phyloP scores from a whole-genome alignment of 2,888 invertebrate genomes.

The Gnatocerus cornutus region DNA sequence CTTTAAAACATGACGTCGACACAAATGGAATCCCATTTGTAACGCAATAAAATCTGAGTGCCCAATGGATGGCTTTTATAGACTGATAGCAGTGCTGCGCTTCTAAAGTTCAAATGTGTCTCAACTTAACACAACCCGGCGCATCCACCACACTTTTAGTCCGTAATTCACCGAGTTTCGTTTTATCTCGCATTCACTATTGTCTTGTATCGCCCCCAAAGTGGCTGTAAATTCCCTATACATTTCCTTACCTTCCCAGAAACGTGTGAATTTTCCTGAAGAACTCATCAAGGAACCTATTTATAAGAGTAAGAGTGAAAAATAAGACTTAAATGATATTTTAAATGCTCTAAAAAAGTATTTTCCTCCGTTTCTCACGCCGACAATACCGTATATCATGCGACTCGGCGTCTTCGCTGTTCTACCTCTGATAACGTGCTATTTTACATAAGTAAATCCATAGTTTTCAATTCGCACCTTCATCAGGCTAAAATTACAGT shows the following conservation, averaged over 20 bases:
- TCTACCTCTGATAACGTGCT: constrained; percentile 12
- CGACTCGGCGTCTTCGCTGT: background rate
- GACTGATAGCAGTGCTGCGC: background rate
- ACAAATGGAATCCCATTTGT: background rate
- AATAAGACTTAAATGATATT: constrained; percentile 34
- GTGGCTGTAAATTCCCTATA: constrained; percentile 18
- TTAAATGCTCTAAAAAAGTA: constrained; percentile 29
- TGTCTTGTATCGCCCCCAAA: constrained; percentile 13
- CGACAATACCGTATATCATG: constrained; percentile 21
- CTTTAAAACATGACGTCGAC: too few relatives aligned
- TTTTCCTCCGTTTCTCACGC: constrained; percentile 8
- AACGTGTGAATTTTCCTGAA: constrained; percentile 25
- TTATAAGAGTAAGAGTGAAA: constrained; percentile 34
- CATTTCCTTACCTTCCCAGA: constrained; percentile 1
- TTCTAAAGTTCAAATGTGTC: constrained; percentile 9
- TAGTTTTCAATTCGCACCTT: background rate
- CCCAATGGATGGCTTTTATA: background rate
- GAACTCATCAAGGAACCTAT: constrained; percentile 31
- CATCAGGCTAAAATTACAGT: background rate
- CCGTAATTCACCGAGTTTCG: too few relatives aligned
- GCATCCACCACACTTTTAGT: too few relatives aligned
- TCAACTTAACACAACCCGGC: too few relatives aligned
- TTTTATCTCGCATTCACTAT: background rate
- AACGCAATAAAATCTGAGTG: constrained; percentile 1
- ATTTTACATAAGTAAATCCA: constrained; percentile 16